A percentile compares a stretch with the other conserved stretches of the same genome.
Evolutionary conservation across 64 coral and sea anemone genomes (phyloP).

Genomic region (Stichodactyla helianthus): DNA sequence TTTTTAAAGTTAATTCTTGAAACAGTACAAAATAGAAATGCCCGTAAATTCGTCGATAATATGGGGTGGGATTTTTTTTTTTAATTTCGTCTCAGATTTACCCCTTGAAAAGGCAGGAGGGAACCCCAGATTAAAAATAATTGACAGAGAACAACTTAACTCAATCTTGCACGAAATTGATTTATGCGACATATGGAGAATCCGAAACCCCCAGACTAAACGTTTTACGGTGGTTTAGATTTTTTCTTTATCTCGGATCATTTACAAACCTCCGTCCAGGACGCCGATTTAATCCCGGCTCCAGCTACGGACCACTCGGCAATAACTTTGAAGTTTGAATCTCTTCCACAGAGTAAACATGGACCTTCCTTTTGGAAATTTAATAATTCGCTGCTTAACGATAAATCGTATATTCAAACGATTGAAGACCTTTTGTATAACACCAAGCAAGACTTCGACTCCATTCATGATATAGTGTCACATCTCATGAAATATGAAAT

Average conservation of each 20-base stretch:
- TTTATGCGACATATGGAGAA: constrained; percentile 7
- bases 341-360: not conserved
- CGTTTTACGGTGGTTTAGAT: constrained; percentile 1
- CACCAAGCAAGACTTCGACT: too few species aligned
- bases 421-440: not conserved
- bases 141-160: not conserved
- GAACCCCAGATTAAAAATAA: not conserved
- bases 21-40: not conserved
- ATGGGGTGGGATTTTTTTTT: constrained; percentile 29
- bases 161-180: not conserved
- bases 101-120: not conserved
- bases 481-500: not conserved
- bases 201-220: constrained; percentile 20
- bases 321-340: not conserved
- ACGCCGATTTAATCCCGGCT: constrained; percentile 3
- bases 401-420: not conserved
- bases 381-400: constrained; percentile 20
- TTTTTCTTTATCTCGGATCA: not conserved
- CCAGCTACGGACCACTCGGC: constrained; percentile 10
- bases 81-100: constrained; percentile 19
- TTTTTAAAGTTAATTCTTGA: not conserved
- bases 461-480: too few species aligned
- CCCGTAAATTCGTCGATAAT: not conserved
- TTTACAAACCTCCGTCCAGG: constrained; percentile 3
- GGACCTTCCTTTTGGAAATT: not conserved